phyloP scores from a whole-genome alignment of 2,888 invertebrate species.

The Uloborus plumipes region DNA sequence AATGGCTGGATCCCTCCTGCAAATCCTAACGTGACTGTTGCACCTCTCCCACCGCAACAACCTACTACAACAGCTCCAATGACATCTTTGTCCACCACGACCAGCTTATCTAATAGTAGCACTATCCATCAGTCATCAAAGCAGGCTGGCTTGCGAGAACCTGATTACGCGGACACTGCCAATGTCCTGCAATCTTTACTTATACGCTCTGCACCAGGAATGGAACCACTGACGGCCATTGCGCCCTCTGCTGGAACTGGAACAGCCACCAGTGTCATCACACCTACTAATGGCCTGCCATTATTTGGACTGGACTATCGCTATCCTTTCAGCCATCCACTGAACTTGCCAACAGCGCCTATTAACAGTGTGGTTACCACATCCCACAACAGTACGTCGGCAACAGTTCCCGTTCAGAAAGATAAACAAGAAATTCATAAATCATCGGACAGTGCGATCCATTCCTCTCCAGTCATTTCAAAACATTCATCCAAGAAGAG shows the following conservation, averaged over 20 bases:
- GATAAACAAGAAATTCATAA: constrained; percentile 36
- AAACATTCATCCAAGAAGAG: constrained; percentile 50
- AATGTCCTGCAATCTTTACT: constrained; percentile 58
- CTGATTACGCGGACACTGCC: constrained; percentile 48
- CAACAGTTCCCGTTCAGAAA: neutral
- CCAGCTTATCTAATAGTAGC: constrained; percentile 16
- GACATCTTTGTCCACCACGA: constrained; percentile 22
- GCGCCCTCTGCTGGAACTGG: constrained; percentile 15
- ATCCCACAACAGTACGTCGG: neutral
- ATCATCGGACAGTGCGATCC: constrained; percentile 7
- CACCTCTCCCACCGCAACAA: constrained; percentile 37
- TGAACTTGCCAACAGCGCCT: constrained; percentile 23
- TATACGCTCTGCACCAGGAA: constrained; percentile 21
- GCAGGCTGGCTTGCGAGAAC: constrained; percentile 25
- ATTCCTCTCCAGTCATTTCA: constrained; percentile 6
- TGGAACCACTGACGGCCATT: constrained; percentile 28
- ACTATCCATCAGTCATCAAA: constrained; percentile 24
- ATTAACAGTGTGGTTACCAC: constrained; percentile 6
- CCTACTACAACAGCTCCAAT: constrained; percentile 19
- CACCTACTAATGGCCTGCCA: constrained; percentile 31
- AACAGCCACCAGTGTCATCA: constrained; percentile 33
- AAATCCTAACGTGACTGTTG: constrained; percentile 53
- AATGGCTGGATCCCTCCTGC: constrained; percentile 58
- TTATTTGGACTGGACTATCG: constrained; percentile 48
- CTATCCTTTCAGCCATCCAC: constrained; percentile 31